A percentile compares a stretch with the other conserved stretches of the same genome.
These are phyloP conservation scores for Plectrocnemia conspersa DNA, from an alignment of 1,140 invertebrate species.

Conservation along the genomic window DNA sequence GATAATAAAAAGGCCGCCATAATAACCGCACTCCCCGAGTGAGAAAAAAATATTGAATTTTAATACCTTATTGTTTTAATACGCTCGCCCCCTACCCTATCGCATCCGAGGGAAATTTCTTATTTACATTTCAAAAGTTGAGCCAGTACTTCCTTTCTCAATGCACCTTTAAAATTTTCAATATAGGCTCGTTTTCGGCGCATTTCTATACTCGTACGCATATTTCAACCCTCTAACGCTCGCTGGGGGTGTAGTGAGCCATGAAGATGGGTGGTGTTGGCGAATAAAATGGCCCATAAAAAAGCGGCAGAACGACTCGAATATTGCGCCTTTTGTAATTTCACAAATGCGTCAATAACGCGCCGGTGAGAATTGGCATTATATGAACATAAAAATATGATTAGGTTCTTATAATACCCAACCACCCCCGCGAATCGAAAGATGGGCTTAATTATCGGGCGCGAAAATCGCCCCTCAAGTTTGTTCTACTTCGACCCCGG, in stretches of 20 bases:
- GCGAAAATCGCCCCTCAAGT: no score
- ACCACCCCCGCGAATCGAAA: no score
- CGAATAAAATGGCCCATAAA: slow-evolving; percentile 34
- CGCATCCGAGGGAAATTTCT: slow-evolving; percentile 10
- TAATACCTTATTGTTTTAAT: slow-evolving; percentile 37
- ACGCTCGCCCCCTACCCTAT: slow-evolving; percentile 9
- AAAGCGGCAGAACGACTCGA: slow-evolving; percentile 26
- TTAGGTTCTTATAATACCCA: no score
- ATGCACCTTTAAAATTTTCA: slow-evolving; percentile 7
- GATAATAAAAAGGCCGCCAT: slow-evolving; percentile 25
- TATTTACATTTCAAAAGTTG: slow-evolving; percentile 22
- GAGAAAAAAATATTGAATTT: slow-evolving; percentile 34
- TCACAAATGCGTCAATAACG: slow-evolving; percentile 20
- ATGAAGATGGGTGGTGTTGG: slow-evolving; percentile 16
- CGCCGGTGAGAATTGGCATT: no score
- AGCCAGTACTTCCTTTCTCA: neutral
- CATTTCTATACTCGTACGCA: slow-evolving; percentile 16
- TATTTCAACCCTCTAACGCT: slow-evolving; percentile 21
- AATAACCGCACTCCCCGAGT: slow-evolving; percentile 5
- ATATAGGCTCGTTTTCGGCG: slow-evolving; percentile 3
- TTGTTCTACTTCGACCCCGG: no score
- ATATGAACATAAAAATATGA: no score
- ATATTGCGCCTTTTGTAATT: slow-evolving; percentile 32
- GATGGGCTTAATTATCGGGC: no score
- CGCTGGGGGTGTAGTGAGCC: slow-evolving; percentile 18